phyloP scores from a whole-genome alignment of 2,113 vertebrate genomes.

The Hippocampus guttulatus region DNA sequence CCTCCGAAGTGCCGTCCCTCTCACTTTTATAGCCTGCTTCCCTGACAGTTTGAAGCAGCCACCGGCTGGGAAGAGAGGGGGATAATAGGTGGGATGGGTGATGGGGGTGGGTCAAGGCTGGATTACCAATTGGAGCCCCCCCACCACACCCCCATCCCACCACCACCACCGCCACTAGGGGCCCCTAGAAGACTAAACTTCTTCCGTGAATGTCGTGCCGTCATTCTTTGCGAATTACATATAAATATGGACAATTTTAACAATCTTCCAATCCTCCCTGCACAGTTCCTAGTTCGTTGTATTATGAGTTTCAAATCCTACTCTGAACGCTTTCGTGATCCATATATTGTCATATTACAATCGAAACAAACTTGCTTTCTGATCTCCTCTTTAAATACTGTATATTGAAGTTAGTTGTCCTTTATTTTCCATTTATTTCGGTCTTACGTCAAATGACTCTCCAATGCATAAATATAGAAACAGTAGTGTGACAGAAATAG shows the following conservation, averaged over 20 bases:
- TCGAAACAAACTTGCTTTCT: no score
- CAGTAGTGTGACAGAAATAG: background rate
- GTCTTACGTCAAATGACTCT: background rate
- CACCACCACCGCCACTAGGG: background rate
- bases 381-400: no score
- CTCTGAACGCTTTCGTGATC: no score
- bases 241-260: background rate
- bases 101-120: slow-evolving; percentile 9
- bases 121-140: background rate
- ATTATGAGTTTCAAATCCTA: no score
- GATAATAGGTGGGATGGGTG: slow-evolving; percentile 33
- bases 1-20: slow-evolving; percentile 58
- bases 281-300: background rate
- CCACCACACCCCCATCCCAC: no score
- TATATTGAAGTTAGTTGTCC: no score
- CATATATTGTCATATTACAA: no score
- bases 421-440: no score
- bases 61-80: slow-evolving; percentile 16
- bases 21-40: slow-evolving; percentile 65
- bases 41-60: slow-evolving; percentile 59
- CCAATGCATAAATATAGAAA: background rate
- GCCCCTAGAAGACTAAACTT: background rate
- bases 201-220: background rate
- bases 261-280: background rate
- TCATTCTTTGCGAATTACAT: background rate